Evolutionary conservation across 2,113 vertebrate genomes (phyloP).

Genomic region (Thinocorus orbignyianus): DNA sequence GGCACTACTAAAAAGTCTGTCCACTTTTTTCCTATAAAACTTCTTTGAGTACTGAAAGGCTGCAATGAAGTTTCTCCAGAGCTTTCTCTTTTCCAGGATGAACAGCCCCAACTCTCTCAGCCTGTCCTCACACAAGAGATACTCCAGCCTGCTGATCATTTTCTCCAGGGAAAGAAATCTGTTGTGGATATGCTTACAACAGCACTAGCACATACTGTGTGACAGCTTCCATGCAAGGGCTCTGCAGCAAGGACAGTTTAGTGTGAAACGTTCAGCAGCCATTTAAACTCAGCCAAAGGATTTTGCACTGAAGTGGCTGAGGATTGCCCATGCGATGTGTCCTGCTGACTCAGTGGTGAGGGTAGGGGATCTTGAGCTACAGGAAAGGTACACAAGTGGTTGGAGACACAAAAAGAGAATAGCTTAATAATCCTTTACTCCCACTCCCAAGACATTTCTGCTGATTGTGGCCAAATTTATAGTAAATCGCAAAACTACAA

Average conservation of each 20-base stretch:
- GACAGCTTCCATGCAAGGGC: neutral
- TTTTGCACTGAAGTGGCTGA: neutral
- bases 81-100: neutral
- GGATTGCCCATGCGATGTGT: neutral
- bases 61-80: accelerated
- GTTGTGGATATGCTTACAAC: neutral
- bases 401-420: neutral
- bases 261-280: neutral
- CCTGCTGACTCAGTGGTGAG: neutral
- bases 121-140: neutral
- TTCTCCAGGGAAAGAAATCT: neutral
- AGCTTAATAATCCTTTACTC: neutral
- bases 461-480: neutral
- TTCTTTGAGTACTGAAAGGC: neutral
- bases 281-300: neutral
- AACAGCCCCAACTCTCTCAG: neutral
- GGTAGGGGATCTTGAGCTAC: neutral
- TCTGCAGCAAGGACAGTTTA: neutral
- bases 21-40: neutral
- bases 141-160: neutral
- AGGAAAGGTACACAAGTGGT: neutral
- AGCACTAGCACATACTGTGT: neutral
- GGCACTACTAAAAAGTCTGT: neutral
- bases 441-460: neutral
- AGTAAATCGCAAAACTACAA: neutral